A percentile compares a stretch with the other conserved stretches of the same genome.
Evolutionary conservation across 1,140 invertebrate genomes (phyloP).

Genomic region (Gryon sp.): DNA sequence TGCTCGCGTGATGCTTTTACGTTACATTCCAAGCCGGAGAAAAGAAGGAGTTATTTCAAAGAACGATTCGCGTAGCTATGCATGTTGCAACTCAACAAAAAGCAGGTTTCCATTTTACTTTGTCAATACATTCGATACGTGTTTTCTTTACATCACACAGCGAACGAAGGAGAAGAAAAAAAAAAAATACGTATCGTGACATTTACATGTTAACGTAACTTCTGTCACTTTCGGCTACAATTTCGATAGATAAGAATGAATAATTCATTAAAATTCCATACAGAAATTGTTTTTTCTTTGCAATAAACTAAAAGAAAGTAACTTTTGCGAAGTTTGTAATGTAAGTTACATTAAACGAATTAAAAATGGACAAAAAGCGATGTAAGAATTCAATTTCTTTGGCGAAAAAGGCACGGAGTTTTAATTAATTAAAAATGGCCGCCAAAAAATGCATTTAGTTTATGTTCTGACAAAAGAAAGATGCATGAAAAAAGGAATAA

Average conservation of each 20-base stretch:
- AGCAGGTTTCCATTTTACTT: slow-evolving; percentile 57
- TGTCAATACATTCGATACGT: slow-evolving; percentile 47
- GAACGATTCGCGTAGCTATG: slow-evolving; percentile 36
- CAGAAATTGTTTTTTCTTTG: too few species aligned
- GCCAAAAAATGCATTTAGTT: too few species aligned
- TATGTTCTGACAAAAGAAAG: not conserved
- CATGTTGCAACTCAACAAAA: slow-evolving; percentile 32
- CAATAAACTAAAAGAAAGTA: too few species aligned
- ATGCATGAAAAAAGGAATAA: not conserved
- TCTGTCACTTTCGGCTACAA: not conserved
- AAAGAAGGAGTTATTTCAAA: slow-evolving; percentile 54
- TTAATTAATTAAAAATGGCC: too few species aligned
- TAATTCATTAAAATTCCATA: too few species aligned
- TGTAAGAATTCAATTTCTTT: too few species aligned
- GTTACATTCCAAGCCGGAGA: slow-evolving; percentile 53
- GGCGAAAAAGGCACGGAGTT: too few species aligned
- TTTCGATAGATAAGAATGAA: not conserved
- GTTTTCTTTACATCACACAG: slow-evolving; percentile 14
- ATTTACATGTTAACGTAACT: slow-evolving; percentile 36
- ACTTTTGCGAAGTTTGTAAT: too few species aligned
- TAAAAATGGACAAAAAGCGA: too few species aligned
- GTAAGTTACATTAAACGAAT: too few species aligned
- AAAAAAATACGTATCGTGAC: slow-evolving; percentile 15
- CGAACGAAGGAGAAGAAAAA: too few species aligned
- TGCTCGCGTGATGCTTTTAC: slow-evolving; percentile 58